These are phyloP conservation scores for Eurystomus glaucurus DNA, from an alignment of 2,797 vertebrate genomes.

Conservation along the genomic window DNA sequence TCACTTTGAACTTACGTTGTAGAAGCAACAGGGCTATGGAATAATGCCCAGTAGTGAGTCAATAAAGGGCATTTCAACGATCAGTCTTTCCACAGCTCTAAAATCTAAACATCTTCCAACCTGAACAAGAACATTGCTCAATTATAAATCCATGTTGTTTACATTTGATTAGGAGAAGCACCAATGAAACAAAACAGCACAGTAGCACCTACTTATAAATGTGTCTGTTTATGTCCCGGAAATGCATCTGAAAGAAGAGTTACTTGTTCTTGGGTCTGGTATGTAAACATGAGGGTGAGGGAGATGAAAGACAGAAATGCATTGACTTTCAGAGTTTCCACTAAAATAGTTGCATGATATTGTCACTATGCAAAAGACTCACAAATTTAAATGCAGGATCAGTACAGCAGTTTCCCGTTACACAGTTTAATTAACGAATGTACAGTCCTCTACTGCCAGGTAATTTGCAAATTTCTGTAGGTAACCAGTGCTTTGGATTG, in stretches of 20 bases:
- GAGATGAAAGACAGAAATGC: not conserved
- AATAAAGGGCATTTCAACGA: not conserved
- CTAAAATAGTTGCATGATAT: not conserved
- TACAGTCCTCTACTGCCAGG: not conserved
- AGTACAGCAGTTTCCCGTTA: not conserved
- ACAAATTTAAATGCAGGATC: not conserved
- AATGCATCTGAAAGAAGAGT: not conserved
- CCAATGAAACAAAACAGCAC: not conserved
- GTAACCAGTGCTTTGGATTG: not conserved
- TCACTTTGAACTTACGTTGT: fast-evolving
- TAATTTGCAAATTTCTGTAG: not conserved
- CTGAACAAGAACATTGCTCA: not conserved
- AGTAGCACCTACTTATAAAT: not conserved
- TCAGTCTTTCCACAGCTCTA: not conserved
- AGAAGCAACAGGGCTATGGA: not conserved
- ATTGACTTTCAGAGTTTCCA: not conserved
- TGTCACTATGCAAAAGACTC: not conserved
- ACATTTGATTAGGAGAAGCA: not conserved
- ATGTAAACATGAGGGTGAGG: not conserved
- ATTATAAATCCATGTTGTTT: not conserved
- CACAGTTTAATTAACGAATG: not conserved
- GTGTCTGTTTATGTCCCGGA: not conserved
- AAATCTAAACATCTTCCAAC: not conserved
- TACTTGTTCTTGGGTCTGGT: not conserved
- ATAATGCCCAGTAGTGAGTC: not conserved